Base-by-base conservation (phyloP, 2,797 vertebrate genomes). In the Phalanger gymnotis region DNA sequence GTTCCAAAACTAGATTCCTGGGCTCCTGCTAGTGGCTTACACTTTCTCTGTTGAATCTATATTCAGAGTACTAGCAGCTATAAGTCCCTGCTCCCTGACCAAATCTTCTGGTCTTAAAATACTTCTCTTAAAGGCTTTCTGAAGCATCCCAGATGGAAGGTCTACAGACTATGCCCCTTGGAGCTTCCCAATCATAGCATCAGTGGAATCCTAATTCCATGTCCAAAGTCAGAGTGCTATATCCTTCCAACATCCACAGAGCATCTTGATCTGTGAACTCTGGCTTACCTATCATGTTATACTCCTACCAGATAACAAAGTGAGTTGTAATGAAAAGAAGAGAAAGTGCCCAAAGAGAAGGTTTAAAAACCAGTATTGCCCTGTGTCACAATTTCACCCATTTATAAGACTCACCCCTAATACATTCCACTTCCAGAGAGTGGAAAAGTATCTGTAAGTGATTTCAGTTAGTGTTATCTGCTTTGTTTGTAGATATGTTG, bases 361-460 rank as follows among this genome's bases (percentile, higher is more conserved):
- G 0, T 1, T 53, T 4, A 92, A 51, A 92, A 95, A 89, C 40
- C 1, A 54, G 7, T 19, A 58, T 27, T 92, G 0, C 6, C 19
- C 40, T 91, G 0, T 27, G 13, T 73, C 1, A 22, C 54, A 54
- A 54, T 3, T 73, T 31, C 90, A 11, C 19, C 54, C 12, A 47
- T 55, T 7, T 90, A 53, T 40, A 58, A 66, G 40, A 94, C n/a
- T 52, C n/a, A 10, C 4, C 4, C 90, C 47, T 3, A n/a, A 40
- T 34, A 90, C 10, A 16, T 1, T 47, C 13, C 61, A 19, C 93
- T 95, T 93, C 3, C 61, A 90, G 16, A 90, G 81, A 89, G 34
- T 0, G 40, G 6, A 56, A 40, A 0, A 1, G 13, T 4, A 0
- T 25, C 54, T 52, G 2, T 0, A 3, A 56, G 5, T 11, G 51